Evolutionary conservation across 2,888 invertebrate genomes (phyloP).

Genomic region (Rhogogaster chlorosoma): DNA sequence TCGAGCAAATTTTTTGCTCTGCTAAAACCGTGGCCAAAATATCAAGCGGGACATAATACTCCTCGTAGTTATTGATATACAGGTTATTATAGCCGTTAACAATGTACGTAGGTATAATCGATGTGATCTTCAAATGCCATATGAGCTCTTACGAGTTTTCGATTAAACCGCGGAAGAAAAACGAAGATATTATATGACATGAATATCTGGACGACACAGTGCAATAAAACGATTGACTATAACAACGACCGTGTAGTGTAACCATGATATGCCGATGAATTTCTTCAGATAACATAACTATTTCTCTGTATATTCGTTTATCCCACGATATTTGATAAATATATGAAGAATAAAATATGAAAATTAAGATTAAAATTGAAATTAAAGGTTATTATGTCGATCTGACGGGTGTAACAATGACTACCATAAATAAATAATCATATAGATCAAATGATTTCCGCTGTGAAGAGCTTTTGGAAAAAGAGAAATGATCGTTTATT

Average conservation of each 20-base stretch:
- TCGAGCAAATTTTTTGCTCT: not conserved
- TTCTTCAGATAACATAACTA: not conserved
- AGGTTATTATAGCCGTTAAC: not conserved
- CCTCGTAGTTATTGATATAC: not conserved
- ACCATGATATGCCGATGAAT: not conserved
- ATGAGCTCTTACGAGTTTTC: not conserved
- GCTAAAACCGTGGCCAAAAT: conserved; percentile 14
- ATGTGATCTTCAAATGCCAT: not conserved
- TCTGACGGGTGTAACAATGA: not conserved
- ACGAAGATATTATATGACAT: not conserved
- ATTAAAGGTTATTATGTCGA: not conserved
- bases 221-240: conserved; percentile 34
- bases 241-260: conserved; percentile 43
- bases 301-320: not conserved
- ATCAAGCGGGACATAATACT: not conserved
- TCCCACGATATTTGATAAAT: conserved; percentile 13
- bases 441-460: conserved; percentile 30
- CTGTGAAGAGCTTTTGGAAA: not conserved
- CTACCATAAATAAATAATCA: conserved; percentile 17
- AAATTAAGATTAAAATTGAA: not conserved
- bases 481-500: not conserved
- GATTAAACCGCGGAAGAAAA: not conserved
- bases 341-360: not conserved
- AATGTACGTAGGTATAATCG: not conserved
- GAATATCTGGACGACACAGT: conserved; percentile 31